phyloP scores from a whole-genome alignment of 1,140 invertebrate genomes.

The Leptinotarsa texana region DNA sequence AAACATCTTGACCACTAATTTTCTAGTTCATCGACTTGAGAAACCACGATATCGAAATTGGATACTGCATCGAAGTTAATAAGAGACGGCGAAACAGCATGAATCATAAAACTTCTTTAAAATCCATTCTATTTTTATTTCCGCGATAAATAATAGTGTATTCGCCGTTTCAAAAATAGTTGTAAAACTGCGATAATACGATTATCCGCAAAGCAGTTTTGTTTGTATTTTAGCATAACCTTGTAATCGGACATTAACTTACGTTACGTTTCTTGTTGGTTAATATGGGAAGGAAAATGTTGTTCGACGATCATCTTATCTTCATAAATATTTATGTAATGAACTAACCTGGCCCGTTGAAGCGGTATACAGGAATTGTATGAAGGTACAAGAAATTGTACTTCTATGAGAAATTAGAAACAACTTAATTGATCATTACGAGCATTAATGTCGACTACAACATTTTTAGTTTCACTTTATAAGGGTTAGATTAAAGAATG shows the following conservation, averaged over 20 bases:
- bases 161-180: neutral
- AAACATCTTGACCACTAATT: no score
- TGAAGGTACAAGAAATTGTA: neutral
- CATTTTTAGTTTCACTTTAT: no score
- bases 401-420: no score
- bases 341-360: neutral
- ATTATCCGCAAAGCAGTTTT: neutral
- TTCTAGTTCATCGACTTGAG: no score
- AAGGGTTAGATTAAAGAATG: no score
- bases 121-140: neutral
- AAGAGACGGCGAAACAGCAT: neutral
- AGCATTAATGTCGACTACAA: no score
- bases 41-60: no score
- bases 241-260: constrained; percentile 4
- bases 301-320: neutral
- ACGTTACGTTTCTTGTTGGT: neutral
- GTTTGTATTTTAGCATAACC: neutral
- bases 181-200: neutral
- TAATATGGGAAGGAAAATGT: neutral
- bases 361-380: neutral
- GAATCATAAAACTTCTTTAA: neutral
- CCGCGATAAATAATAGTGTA: neutral
- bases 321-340: constrained; percentile 1
- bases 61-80: no score
- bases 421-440: no score